Conservation (phyloP, 2,113 vertebrate species). For the Indri indri region DNA sequence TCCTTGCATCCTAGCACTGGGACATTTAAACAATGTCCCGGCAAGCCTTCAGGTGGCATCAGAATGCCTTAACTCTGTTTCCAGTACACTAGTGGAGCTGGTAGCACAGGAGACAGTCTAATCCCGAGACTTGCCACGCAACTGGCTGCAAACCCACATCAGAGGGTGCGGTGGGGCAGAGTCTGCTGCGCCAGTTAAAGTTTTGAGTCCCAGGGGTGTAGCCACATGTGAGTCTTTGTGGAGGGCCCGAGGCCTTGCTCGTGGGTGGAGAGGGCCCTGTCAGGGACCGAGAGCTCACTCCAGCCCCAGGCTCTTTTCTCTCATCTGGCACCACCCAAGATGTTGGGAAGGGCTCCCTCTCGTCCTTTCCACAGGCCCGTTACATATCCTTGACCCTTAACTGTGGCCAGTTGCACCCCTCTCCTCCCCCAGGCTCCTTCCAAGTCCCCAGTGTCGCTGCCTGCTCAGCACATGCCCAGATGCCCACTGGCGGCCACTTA, state of each 20-base stretch:
- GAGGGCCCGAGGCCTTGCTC: neutral
- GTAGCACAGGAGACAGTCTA: neutral
- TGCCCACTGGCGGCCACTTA: neutral
- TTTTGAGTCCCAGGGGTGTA: neutral
- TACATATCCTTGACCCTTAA: neutral
- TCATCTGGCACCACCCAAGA: neutral
- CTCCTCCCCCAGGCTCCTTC: neutral
- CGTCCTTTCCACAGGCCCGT: neutral
- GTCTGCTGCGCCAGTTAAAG: neutral
- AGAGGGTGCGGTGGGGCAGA: no score
- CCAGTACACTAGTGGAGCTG: accelerated
- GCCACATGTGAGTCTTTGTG: accelerated
- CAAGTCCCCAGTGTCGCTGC: neutral
- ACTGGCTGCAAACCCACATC: neutral
- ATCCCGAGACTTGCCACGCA: accelerated
- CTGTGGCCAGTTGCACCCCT: neutral
- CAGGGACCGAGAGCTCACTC: neutral
- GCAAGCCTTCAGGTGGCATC: neutral
- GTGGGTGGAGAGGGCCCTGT: neutral
- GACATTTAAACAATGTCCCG: neutral
- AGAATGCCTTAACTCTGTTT: neutral
- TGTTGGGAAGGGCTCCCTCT: neutral
- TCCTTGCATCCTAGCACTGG: neutral
- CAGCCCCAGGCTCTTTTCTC: neutral
- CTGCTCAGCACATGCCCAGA: neutral